Evolutionary conservation across 2,797 vertebrate species (phyloP), one percentile per base, ranked within the genome.

Genomic region (Pipistrellus pygmaeus): DNA sequence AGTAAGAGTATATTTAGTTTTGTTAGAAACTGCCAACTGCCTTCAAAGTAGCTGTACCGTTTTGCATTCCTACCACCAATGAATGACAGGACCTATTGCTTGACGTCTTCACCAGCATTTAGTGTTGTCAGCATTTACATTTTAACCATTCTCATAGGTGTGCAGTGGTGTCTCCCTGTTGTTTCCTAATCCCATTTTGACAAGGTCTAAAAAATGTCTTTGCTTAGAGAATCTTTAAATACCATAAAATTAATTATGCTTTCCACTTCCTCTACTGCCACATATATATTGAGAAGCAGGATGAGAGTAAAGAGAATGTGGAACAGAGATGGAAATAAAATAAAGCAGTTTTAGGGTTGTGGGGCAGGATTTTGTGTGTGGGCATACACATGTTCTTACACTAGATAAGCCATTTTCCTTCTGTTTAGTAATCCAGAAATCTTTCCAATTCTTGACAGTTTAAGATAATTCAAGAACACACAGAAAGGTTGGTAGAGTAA

Each of bases 291-390:
- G 62, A 92, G 41, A 90, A 15, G 12, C 8, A 90, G 12, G 91
- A 68, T 13, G 84, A 68, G 89, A 97, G n/a, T 51, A 84, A 96
- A 94, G 51, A 73, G 3, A 48, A 44, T 23, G 94, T 95, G 3
- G 46, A 48, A 53, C 51, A 85, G 27, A 73, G 38, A 57, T 46
- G 44, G 35, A 73, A 88, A 78, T 38, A 62, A n/a, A 38, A 13
- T 57, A 44, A 84, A 82, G 25, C 8, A 73, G 46, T 82, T 89
- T 81, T 86, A 91, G 84, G 38, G 20, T 93, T 60, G 2, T 38
- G 35, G 30, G 62, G 12, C 25, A 76, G 60, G 30, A 27, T 35
- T 68, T 27, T 14, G 17, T 21, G 27, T 48, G 38, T 44, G 25
- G 10, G 8, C 8, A 2, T 9, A 41, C 18, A 2, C 7, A 6